These are phyloP conservation scores for Fistularia tabacaria DNA, from an alignment of 2,797 vertebrate species.

Conservation along the genomic window DNA sequence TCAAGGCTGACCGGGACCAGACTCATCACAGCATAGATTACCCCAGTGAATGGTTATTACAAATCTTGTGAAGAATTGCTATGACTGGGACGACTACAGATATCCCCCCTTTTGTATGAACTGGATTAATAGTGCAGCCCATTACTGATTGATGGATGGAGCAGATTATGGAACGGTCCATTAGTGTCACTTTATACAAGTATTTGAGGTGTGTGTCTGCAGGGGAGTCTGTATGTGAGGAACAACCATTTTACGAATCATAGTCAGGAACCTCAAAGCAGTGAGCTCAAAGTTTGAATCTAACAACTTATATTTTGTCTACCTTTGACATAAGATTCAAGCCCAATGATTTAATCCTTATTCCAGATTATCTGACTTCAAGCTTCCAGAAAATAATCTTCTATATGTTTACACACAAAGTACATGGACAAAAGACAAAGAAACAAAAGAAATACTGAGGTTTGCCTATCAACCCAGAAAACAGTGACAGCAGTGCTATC, in stretches of 20 bases:
- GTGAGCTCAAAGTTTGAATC: neutral
- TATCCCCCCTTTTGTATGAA: slow-evolving; percentile 17
- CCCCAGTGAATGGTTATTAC: slow-evolving; percentile 58
- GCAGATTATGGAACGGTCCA: slow-evolving; percentile 66
- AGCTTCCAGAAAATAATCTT: too few species aligned
- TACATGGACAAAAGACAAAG: too few species aligned
- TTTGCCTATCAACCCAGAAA: too few species aligned
- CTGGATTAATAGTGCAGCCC: slow-evolving; percentile 57
- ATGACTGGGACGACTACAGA: slow-evolving; percentile 42
- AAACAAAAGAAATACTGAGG: too few species aligned
- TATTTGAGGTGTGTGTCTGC: slow-evolving; percentile 22
- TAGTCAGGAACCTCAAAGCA: neutral
- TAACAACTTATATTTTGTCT: too few species aligned
- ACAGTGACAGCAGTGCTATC: too few species aligned
- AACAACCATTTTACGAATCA: slow-evolving; percentile 30
- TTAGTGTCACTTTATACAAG: slow-evolving; percentile 69
- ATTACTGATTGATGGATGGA: slow-evolving; percentile 71
- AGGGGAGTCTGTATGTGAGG: slow-evolving; percentile 19
- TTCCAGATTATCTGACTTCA: too few species aligned
- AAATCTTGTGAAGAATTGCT: slow-evolving; percentile 54
- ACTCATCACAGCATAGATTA: slow-evolving; percentile 60
- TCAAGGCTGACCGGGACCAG: slow-evolving; percentile 60
- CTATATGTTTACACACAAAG: too few species aligned
- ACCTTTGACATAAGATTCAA: too few species aligned
- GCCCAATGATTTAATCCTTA: too few species aligned